Evolutionary conservation across 2,797 vertebrate species (phyloP).

Genomic region (Eulemur rubriventer): DNA sequence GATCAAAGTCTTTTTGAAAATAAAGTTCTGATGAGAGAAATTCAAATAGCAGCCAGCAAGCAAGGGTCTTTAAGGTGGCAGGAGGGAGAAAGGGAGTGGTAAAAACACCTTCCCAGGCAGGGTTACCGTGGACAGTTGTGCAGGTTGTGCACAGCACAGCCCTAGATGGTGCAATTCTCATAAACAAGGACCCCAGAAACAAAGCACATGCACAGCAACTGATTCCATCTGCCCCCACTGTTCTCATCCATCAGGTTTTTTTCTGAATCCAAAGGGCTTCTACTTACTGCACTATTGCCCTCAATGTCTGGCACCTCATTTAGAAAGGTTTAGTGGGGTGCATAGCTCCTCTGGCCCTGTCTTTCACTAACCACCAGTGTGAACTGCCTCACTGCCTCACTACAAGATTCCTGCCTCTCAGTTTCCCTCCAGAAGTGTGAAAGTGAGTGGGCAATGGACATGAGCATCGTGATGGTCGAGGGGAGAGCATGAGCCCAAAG

Average conservation of each 20-base stretch:
- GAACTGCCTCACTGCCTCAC: not conserved
- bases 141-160: not conserved
- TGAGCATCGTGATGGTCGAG: rapidly evolving
- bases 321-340: not conserved
- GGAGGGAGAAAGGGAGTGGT: not conserved
- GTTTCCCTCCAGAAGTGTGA: not conserved
- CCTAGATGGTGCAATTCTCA: not conserved
- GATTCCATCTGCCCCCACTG: not conserved
- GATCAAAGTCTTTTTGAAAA: not conserved
- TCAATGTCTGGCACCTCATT: not conserved
- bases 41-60: not conserved
- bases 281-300: not conserved
- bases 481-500: not conserved
- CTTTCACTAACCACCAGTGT: not conserved
- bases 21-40: not conserved
- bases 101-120: not conserved
- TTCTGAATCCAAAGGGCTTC: not conserved
- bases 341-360: not conserved
- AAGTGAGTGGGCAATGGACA: not conserved
- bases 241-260: not conserved
- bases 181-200: not conserved
- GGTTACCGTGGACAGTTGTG: not conserved
- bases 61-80: not conserved
- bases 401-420: not conserved
- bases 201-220: not conserved